Evolutionary conservation across 2,797 vertebrate species (phyloP), one percentile per base, ranked within the genome.

Genomic region (Pseudochirops corinnae): DNA sequence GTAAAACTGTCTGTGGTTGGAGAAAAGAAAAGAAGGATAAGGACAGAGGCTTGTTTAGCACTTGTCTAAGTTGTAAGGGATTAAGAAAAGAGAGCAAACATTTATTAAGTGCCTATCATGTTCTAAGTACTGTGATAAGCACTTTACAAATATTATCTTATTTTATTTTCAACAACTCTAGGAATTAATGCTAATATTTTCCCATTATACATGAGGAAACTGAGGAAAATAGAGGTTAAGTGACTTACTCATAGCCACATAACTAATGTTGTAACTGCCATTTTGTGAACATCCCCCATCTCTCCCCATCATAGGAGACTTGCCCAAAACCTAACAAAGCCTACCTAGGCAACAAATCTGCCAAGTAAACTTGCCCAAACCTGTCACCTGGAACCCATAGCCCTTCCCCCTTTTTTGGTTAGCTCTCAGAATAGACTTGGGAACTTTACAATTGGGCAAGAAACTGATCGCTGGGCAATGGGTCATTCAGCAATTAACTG

Each of bases 191-290:
- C 12, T 16, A 62, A 33, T 67, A 67, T n/a, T 67, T 14, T 13
- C 31, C 31, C 33, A 33, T 67, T n/a, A 31, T 67, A 67, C 31
- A 67, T 67, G 60, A 33, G 60, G 60, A 67, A 67, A n/a, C 60
- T 62, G 60, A 62, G 31, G 60, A 31, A 33, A 67, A n/a, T 12
- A 67, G 60, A 62, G 12, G 0, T 55, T 74, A 93, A 95, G 58
- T 67, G 94, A 90, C 82, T 96, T 91, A 91, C 0, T 29, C 39
- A 91, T 91, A 91, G 90, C 90, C 82, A 92, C 56, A 96, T 1
- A 93, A 91, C 16, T 55, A 52, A 52, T 52, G 50, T 52, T 52
- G 50, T 52, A 52, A 52, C 50, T 5, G 2, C 50, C 50, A 52
- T 52, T 52, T 52, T 52, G 5, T 52, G 50, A 52, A 52, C 50